Conservation (phyloP, 2,113 vertebrate species). For the Mionectes macconnelli region DNA sequence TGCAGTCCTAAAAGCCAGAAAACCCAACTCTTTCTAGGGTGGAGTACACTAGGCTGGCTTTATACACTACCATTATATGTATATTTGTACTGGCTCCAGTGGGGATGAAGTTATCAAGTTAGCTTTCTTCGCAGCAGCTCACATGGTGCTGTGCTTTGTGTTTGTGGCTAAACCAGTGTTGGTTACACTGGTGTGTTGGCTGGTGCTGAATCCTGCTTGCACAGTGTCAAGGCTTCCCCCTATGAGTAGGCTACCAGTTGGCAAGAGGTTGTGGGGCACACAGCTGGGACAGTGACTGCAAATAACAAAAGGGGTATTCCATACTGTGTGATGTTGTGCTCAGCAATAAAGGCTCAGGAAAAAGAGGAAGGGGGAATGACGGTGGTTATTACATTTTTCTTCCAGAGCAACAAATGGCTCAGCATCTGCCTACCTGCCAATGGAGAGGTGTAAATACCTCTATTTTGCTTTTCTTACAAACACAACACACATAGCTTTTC, state of each 20-base stretch:
- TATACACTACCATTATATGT: background rate
- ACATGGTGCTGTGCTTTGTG: background rate
- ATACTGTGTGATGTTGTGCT: background rate
- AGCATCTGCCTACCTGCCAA: background rate
- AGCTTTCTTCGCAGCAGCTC: background rate
- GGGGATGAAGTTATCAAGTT: background rate
- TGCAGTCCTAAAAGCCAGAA: background rate
- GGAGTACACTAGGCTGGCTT: background rate
- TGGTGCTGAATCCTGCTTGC: background rate
- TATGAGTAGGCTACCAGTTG: no score
- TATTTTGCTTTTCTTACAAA: background rate
- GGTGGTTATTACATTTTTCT: background rate
- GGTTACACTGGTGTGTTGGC: background rate
- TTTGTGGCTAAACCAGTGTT: background rate
- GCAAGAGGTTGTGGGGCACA: background rate
- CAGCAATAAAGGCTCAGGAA: background rate
- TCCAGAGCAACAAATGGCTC: background rate
- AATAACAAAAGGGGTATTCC: background rate
- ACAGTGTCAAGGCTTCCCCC: background rate
- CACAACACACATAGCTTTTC: background rate
- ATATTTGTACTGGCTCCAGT: background rate
- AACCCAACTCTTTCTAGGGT: background rate
- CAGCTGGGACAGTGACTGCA: background rate
- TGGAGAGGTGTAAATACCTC: background rate
- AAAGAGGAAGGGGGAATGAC: background rate